A percentile compares a stretch with the other conserved stretches of the same genome.
phyloP scores from a whole-genome alignment of 2,113 vertebrate species.

The Laticauda laticaudata region DNA sequence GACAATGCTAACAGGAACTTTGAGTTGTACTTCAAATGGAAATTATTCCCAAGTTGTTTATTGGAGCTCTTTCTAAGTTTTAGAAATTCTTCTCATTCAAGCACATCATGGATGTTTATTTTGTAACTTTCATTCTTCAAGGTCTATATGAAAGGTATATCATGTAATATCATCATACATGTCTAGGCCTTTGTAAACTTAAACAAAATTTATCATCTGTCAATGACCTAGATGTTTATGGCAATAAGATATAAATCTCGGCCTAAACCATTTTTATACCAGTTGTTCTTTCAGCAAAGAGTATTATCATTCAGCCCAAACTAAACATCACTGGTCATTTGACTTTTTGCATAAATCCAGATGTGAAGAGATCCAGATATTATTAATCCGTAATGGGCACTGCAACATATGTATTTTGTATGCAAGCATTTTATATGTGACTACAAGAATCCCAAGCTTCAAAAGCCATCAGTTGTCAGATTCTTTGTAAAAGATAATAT shows the following conservation, averaged over 20 bases:
- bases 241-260: background rate
- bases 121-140: background rate
- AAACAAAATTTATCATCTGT: background rate
- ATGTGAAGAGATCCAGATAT: background rate
- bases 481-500: conserved; percentile 4
- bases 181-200: background rate
- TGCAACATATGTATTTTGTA: background rate
- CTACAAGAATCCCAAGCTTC: background rate
- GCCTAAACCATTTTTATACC: background rate
- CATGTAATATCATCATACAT: background rate
- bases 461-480: background rate
- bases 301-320: background rate
- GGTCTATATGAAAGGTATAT: background rate
- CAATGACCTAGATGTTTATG: background rate
- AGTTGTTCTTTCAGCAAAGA: background rate
- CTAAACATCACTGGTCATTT: background rate
- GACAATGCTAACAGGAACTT: background rate
- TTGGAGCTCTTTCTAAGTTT: background rate
- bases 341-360: background rate
- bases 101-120: background rate
- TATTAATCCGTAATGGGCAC: background rate
- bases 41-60: background rate
- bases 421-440: background rate
- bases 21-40: background rate
- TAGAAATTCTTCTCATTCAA: background rate